These are phyloP conservation scores for Leptobrachium leishanense DNA, from an alignment of 2,113 vertebrate species.

Conservation along the genomic window DNA sequence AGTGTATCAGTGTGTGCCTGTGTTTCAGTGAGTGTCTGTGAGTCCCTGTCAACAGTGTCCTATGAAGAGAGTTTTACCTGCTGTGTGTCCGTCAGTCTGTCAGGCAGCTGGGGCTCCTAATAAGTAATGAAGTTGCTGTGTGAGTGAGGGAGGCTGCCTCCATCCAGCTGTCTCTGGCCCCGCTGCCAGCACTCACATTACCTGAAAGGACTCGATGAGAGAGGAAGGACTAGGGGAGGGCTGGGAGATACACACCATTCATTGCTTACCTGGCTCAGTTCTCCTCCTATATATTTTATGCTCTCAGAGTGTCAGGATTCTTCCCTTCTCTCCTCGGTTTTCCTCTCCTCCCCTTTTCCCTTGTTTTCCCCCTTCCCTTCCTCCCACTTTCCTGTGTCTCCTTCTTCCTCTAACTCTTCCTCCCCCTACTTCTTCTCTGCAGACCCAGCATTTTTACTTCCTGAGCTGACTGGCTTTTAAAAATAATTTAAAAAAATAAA, in stretches of 20 bases:
- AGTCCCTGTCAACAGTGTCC: too few relatives aligned
- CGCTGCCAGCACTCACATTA: slow-evolving; percentile 29
- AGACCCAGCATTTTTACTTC: slow-evolving; percentile 38
- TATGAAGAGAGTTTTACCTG: neutral
- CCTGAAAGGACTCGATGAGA: slow-evolving; percentile 33
- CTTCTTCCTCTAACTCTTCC: slow-evolving; percentile 27
- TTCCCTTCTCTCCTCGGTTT: neutral
- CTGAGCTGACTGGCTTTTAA: slow-evolving; percentile 11
- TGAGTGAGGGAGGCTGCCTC: slow-evolving; percentile 7
- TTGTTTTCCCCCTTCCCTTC: neutral
- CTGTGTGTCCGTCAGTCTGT: neutral
- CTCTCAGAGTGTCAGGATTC: neutral
- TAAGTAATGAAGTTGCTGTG: slow-evolving; percentile 3
- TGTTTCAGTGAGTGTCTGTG: neutral
- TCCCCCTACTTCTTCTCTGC: slow-evolving; percentile 11
- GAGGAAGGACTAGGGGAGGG: slow-evolving; percentile 26
- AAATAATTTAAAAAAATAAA: neutral
- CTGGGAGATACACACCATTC: neutral
- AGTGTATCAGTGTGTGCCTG: neutral
- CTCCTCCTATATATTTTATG: neutral
- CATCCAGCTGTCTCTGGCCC: slow-evolving; percentile 5
- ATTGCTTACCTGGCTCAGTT: neutral
- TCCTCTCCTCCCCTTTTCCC: neutral
- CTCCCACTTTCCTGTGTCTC: neutral
- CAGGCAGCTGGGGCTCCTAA: too few relatives aligned